Base-by-base conservation (phyloP, 2,888 invertebrate species). In the Geotrupes spiniger region DNA sequence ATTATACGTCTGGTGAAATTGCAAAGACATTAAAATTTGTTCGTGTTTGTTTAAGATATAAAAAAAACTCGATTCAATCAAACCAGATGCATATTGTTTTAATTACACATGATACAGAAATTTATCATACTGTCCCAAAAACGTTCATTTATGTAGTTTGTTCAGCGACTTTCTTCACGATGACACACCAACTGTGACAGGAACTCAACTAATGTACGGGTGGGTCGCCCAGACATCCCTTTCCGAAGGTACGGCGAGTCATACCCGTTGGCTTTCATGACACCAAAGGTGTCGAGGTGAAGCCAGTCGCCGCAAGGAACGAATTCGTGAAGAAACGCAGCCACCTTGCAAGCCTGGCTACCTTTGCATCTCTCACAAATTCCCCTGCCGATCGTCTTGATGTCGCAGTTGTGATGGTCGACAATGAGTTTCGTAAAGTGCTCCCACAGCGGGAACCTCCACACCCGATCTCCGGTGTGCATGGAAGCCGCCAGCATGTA, bases 381-480 rank as follows among this genome's bases (percentile, higher is more conserved):
- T 43, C 65, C 64, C 51, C 54, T 56, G 4, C 80, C 82, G 21
- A 77, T 77, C 54, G 83, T 83, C 42, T 76, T 78, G 2, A 79
- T 66, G 57, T 82, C 82, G 1, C 75, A 76, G 11, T 64, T 64
- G 2, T 65, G 58, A 10, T 66, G 61, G 60, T 77, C 74, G 17
- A 75, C 79, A 26, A 88, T 73, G 43, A 80, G 77, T 51, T 76
- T 76, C 39, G 75, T 80, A 68, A 85, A 91, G 65, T 83, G 83
- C 40, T 81, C 77, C 81, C 86, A 89, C 12, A 92, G 69, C 0
- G 92, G 92, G 79, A 92, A 83, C 38, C 89, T 76, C 91, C 92
- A 92, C 1, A 92, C 79, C 15, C 91, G 74, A 66, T 92, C 92
- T 0, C 91, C 91, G 0, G 88, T 85, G 51, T 80, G 78, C 61